Evolutionary conservation across 1,140 invertebrate genomes (phyloP), one percentile per base, ranked within the genome.

Genomic region (Drosophila sproati): DNA sequence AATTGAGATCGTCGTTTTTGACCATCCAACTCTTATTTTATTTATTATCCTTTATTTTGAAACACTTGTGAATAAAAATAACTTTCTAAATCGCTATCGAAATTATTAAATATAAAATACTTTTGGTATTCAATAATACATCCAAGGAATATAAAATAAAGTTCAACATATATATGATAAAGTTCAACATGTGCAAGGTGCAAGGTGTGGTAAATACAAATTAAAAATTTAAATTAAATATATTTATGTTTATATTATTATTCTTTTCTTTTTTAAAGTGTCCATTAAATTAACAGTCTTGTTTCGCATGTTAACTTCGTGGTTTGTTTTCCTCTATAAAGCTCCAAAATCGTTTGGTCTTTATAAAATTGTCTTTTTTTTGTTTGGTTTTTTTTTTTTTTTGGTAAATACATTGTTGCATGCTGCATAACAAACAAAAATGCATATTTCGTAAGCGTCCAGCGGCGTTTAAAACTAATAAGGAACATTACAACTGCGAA

Each of bases 301-400:
- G 75, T 82, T 82, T 69, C 32, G 78, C 71, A 86, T 87, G 79
- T 41, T 66, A 41, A 39, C 8, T 6, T 37, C 2, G 10, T 43
- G 39, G 10, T 41, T 41, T 10, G 41, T 69, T 41, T 48, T 43
- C 39, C 39, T n/a, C n/a, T 43, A 43, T 43, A 43, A 43, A 37
- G 35, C 7, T 6, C 7, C 35, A 7, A 37, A 37, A 37, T 7
- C 5, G 5, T 37, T 37, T 7, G 35, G 5, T 37, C 35, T 37
- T 37, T 37, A 6, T 7, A 37, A 37, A 43, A 7, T 43, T 43
- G 39, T 43, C 39, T 3, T 43, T 43, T n/a, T 43, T n/a, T 41
- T 41, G 3, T 41, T 43, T 43, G n/a, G n/a, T n/a, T 2, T 43
- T 43, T 41, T n/a, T n/a, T 41, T 41, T 10, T 41, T n/a, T 41